A percentile compares a stretch with the other conserved stretches of the same genome.
These are phyloP conservation scores for Indri indri DNA, from an alignment of 2,113 vertebrate species.

Conservation along the genomic window DNA sequence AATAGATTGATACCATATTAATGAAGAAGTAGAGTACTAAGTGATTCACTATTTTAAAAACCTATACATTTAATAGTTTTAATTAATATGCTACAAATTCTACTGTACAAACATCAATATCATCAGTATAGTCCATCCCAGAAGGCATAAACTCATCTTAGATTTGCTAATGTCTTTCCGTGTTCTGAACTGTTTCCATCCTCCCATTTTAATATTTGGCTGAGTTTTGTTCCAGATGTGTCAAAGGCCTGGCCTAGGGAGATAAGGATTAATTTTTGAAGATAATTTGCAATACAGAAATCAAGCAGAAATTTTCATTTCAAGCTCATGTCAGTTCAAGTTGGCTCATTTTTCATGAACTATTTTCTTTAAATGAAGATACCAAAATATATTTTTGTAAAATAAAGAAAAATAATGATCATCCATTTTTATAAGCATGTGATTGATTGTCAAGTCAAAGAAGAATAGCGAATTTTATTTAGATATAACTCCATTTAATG, in stretches of 20 bases:
- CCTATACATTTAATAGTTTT: not conserved
- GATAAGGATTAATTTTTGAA: constrained; percentile 59
- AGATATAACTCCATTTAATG: not conserved
- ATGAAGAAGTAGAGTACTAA: not conserved
- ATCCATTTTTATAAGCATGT: not conserved
- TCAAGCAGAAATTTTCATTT: not conserved
- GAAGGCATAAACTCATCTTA: constrained; percentile 53
- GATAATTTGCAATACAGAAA: constrained; percentile 47
- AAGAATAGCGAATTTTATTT: not conserved
- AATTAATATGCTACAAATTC: constrained; percentile 5
- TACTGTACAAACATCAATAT: constrained; percentile 35
- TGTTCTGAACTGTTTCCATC: constrained; percentile 18
- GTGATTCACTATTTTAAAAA: constrained; percentile 12
- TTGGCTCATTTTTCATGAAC: not conserved
- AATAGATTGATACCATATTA: not conserved
- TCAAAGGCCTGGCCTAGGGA: constrained; percentile 25
- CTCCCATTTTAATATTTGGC: constrained; percentile 55
- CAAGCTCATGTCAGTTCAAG: not conserved
- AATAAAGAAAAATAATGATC: not conserved
- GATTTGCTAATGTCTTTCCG: constrained; percentile 38
- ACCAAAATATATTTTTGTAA: constrained; percentile 15
- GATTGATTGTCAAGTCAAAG: not conserved
- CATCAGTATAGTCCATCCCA: not conserved
- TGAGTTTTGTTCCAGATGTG: constrained; percentile 49
- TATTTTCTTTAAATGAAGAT: not conserved